phyloP scores from a whole-genome alignment of 2,888 invertebrate genomes.

The Plemyria rubiginata region DNA sequence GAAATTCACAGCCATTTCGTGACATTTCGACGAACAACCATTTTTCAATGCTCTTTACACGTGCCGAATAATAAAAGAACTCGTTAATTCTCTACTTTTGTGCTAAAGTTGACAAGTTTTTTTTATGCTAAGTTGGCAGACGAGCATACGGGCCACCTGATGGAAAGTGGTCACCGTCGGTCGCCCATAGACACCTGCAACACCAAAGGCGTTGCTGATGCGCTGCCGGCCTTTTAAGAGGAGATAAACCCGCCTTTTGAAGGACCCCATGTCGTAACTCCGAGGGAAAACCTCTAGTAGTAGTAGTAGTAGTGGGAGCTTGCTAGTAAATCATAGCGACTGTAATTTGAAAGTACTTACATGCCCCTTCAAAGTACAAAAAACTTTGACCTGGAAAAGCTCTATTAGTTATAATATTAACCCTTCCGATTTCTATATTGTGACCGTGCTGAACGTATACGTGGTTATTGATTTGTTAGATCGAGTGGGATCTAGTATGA shows the following conservation, averaged over 20 bases:
- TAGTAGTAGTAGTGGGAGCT: no score
- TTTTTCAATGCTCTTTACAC: constrained; percentile 30
- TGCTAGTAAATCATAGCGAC: not conserved
- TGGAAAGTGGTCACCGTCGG: no score
- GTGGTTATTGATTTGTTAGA: not conserved
- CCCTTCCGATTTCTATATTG: not conserved
- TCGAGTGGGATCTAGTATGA: constrained; percentile 6
- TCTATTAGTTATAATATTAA: not conserved
- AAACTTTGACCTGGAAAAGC: not conserved
- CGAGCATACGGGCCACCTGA: no score
- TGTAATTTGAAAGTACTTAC: not conserved
- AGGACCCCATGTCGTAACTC: no score
- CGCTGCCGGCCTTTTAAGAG: no score
- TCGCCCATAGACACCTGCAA: no score
- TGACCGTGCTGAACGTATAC: not conserved
- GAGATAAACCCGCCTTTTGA: no score
- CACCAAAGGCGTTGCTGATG: no score
- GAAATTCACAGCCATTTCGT: constrained; percentile 48
- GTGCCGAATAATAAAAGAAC: not conserved
- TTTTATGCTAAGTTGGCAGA: no score
- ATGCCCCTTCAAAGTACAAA: not conserved
- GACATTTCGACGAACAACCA: constrained; percentile 33
- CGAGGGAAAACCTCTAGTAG: no score
- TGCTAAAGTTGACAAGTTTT: no score
- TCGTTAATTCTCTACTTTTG: no score